Conservation (phyloP, 2,797 vertebrate species). For the Rhynchonycteris naso region DNA sequence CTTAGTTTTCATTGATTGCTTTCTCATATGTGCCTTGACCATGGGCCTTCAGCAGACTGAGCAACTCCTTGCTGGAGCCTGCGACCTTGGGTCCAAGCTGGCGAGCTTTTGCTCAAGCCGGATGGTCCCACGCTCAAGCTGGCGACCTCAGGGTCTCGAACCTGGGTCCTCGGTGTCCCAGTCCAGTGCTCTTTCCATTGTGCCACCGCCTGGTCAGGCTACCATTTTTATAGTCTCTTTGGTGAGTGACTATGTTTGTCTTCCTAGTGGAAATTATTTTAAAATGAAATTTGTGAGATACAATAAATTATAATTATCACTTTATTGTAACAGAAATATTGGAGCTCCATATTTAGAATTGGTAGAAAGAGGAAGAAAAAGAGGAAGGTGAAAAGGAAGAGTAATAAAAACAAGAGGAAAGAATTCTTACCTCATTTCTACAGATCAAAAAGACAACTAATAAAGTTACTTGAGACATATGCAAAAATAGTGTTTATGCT, state of each 20-base stretch:
- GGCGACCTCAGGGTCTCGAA: too few species aligned
- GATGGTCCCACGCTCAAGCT: too few species aligned
- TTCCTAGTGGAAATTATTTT: not conserved
- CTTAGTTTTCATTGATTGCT: too few species aligned
- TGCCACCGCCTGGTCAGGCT: too few species aligned
- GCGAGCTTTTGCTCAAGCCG: too few species aligned
- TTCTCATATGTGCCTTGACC: too few species aligned
- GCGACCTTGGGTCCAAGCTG: too few species aligned
- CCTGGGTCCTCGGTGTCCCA: too few species aligned
- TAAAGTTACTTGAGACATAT: not conserved
- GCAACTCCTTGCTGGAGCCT: too few species aligned
- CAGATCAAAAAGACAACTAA: not conserved
- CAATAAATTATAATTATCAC: not conserved
- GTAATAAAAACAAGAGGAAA: not conserved
- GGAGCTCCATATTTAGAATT: conserved; percentile 23
- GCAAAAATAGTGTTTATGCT: not conserved
- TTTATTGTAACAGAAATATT: not conserved
- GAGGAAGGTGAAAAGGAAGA: not conserved
- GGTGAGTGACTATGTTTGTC: not conserved
- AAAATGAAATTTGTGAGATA: not conserved
- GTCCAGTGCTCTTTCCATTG: too few species aligned
- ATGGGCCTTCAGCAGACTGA: too few species aligned
- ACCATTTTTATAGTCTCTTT: conserved; percentile 4
- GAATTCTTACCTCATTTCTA: not conserved
- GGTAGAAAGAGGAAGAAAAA: not conserved